A percentile compares a stretch with the other conserved stretches of the same genome.
These are phyloP conservation scores for Lepus timidus DNA, from an alignment of 2,113 vertebrate genomes.

Conservation along the genomic window DNA sequence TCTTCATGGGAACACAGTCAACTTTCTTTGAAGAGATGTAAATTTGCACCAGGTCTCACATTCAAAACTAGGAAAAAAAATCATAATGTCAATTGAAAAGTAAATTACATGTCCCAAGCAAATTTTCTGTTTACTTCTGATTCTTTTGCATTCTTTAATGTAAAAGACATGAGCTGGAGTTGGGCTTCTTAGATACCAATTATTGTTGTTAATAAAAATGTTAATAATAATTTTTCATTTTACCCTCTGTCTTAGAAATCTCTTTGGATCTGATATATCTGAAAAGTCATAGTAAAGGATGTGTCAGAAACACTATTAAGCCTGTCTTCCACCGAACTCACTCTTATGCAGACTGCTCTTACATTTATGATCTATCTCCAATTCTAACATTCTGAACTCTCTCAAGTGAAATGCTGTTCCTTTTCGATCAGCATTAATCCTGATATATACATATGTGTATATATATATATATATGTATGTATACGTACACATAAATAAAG, in stretches of 20 bases:
- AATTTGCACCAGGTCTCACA: background rate
- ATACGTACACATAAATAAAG: background rate
- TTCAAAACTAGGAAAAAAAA: background rate
- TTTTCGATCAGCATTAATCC: background rate
- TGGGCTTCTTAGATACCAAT: background rate
- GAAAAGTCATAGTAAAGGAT: background rate
- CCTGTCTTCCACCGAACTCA: background rate
- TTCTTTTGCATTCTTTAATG: background rate
- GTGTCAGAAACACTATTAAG: background rate
- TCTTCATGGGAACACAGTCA: background rate
- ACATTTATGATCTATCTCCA: background rate
- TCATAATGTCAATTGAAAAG: background rate
- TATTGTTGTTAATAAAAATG: background rate
- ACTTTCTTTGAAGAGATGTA: background rate
- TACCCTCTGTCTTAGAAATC: background rate
- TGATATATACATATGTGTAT: background rate
- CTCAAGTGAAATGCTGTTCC: background rate
- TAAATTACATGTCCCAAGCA: background rate
- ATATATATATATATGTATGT: background rate
- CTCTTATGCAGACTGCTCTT: background rate
- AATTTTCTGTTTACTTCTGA: background rate
- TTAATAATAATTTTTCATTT: background rate
- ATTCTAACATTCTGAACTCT: background rate
- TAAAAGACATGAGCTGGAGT: background rate
- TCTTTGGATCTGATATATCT: background rate